A percentile compares a stretch with the other conserved stretches of the same genome.
These are phyloP conservation scores for Thelaira solivaga DNA, from an alignment of 2,888 invertebrate genomes.

Conservation along the genomic window DNA sequence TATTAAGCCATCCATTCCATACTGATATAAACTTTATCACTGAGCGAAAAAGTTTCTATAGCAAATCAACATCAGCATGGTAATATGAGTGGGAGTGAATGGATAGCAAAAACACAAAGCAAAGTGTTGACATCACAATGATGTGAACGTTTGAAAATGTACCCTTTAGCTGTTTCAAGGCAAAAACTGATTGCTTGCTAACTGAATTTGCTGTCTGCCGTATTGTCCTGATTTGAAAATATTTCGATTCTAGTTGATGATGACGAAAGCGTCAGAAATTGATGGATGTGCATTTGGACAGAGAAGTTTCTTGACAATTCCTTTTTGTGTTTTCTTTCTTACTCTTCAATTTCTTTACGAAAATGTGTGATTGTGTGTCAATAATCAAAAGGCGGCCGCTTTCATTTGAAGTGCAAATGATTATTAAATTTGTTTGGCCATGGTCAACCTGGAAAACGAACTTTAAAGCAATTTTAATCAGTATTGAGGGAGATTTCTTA, in stretches of 20 bases:
- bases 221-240: conserved; percentile 24
- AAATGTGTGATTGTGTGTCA: conserved; percentile 1
- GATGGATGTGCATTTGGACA: conserved; percentile 70
- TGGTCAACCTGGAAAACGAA: conserved; percentile 24
- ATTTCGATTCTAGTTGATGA: conserved; percentile 62
- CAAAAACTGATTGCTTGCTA: not conserved
- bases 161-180: conserved; percentile 57
- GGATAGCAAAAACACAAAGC: too few species aligned
- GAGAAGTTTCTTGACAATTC: conserved; percentile 40
- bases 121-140: too few species aligned
- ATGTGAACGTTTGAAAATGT: too few species aligned
- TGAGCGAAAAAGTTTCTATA: too few species aligned
- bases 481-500: too few species aligned
- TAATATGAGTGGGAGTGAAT: too few species aligned
- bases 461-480: not conserved
- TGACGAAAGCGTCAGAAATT: conserved; percentile 75
- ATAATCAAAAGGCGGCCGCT: conserved; percentile 58
- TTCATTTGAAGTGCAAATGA: conserved; percentile 42
- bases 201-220: conserved; percentile 3
- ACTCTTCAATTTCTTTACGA: conserved; percentile 10
- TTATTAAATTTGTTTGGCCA: conserved; percentile 34
- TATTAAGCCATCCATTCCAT: too few species aligned
- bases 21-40: too few species aligned
- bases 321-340: conserved; percentile 1
- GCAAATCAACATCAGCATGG: too few species aligned